These are phyloP conservation scores for Artibeus lituratus DNA, from an alignment of 2,797 vertebrate species.

Conservation along the genomic window DNA sequence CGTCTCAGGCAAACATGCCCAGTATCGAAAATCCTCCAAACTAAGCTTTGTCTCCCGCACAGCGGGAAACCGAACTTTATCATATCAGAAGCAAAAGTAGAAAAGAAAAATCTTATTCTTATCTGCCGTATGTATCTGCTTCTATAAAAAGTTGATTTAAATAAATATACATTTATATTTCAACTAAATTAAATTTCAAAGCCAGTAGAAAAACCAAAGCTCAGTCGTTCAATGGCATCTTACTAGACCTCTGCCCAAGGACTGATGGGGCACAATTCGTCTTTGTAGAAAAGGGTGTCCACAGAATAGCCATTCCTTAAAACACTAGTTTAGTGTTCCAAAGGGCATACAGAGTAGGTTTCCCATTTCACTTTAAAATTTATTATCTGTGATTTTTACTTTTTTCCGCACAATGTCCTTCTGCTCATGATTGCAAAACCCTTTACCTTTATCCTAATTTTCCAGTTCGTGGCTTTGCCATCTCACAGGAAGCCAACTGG, in stretches of 20 bases:
- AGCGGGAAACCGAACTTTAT: conserved; percentile 68
- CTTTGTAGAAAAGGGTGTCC: not conserved
- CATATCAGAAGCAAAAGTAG: conserved; percentile 20
- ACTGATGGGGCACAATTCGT: not conserved
- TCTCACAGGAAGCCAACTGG: not conserved
- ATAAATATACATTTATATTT: not conserved
- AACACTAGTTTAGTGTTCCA: not conserved
- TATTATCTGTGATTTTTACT: not conserved
- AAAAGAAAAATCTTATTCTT: not conserved
- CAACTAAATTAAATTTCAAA: not conserved
- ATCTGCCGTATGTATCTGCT: not conserved
- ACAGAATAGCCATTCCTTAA: not conserved
- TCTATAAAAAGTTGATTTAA: conserved; percentile 18
- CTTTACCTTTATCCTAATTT: not conserved
- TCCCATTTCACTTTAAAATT: not conserved
- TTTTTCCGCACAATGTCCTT: not conserved
- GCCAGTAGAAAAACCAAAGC: not conserved
- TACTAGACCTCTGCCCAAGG: not conserved
- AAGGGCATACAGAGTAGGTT: not conserved
- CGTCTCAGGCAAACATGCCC: conserved; percentile 81
- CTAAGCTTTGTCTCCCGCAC: conserved; percentile 72
- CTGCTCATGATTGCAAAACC: not conserved
- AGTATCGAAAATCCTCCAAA: conserved; percentile 77
- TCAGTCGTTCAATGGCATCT: not conserved
- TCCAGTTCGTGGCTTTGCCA: not conserved